These are phyloP conservation scores for Sesamia nonagrioides DNA, from an alignment of 1,140 invertebrate genomes.

Conservation along the genomic window DNA sequence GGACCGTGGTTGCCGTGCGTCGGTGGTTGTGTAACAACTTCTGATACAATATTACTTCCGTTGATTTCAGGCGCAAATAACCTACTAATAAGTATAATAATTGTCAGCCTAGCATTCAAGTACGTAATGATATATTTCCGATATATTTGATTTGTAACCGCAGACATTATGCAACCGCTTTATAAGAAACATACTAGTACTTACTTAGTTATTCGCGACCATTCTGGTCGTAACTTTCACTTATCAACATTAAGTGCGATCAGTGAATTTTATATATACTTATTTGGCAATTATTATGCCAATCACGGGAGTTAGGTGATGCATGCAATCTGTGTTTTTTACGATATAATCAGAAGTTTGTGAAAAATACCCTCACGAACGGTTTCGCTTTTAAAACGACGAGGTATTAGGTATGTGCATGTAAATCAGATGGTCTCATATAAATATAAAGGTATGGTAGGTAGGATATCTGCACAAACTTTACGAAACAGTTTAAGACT, in stretches of 20 bases:
- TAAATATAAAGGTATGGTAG: not conserved
- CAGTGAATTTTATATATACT: not conserved
- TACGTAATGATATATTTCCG: not conserved
- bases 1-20: no score
- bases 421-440: not conserved
- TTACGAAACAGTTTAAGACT: no score
- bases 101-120: no score
- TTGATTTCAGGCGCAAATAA: not conserved
- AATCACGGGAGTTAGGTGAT: not conserved
- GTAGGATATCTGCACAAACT: not conserved
- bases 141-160: not conserved
- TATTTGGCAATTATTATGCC: constrained; percentile 21
- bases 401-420: no score
- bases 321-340: constrained; percentile 1
- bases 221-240: constrained; percentile 21
- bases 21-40: no score
- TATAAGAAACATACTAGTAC: not conserved
- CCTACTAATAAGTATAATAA: not conserved
- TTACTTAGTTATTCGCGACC: not conserved
- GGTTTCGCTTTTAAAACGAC: not conserved
- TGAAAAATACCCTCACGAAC: not conserved
- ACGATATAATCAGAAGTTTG: not conserved
- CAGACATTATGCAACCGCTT: not conserved
- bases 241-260: not conserved
- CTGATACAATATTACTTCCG: no score